Evolutionary conservation across 2,797 vertebrate genomes (phyloP).

Genomic region (Mycteria americana): DNA sequence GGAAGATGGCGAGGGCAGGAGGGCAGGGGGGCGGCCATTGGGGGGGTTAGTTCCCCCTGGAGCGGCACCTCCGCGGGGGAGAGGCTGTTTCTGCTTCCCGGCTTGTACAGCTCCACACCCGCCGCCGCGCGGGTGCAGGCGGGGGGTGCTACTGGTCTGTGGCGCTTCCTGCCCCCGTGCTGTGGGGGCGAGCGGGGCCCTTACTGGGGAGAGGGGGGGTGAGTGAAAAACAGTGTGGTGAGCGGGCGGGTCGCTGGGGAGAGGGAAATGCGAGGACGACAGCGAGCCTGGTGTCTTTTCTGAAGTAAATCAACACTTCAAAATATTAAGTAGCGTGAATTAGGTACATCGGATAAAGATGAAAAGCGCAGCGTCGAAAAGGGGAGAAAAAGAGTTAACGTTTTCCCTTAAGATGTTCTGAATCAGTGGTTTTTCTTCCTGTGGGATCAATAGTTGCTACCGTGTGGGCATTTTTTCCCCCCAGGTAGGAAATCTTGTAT

Average conservation of each 20-base stretch:
- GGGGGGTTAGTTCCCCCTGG: fast-evolving
- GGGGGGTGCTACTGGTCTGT: not conserved
- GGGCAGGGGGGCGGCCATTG: fast-evolving
- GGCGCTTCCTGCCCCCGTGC: no score
- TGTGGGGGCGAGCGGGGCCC: not conserved
- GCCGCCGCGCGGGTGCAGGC: not conserved
- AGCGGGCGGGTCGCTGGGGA: not conserved
- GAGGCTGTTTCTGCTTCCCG: fast-evolving
- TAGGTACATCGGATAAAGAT: not conserved
- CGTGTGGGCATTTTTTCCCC: fast-evolving
- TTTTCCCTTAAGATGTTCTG: not conserved
- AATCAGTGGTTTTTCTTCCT: not conserved
- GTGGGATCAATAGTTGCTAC: not conserved
- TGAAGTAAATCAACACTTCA: not conserved
- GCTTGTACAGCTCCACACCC: not conserved
- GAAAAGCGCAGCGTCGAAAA: not conserved
- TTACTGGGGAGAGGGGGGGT: not conserved
- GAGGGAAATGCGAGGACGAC: fast-evolving
- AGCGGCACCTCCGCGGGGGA: not conserved
- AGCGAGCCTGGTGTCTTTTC: not conserved
- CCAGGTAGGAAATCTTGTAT: not conserved
- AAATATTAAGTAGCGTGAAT: fast-evolving
- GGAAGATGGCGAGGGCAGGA: not conserved
- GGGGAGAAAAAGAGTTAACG: fast-evolving
- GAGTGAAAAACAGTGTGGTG: not conserved